Evolutionary conservation across 2,888 invertebrate species (phyloP), one percentile per base, ranked within the genome.

Genomic region (Agrenia bidenticulata): DNA sequence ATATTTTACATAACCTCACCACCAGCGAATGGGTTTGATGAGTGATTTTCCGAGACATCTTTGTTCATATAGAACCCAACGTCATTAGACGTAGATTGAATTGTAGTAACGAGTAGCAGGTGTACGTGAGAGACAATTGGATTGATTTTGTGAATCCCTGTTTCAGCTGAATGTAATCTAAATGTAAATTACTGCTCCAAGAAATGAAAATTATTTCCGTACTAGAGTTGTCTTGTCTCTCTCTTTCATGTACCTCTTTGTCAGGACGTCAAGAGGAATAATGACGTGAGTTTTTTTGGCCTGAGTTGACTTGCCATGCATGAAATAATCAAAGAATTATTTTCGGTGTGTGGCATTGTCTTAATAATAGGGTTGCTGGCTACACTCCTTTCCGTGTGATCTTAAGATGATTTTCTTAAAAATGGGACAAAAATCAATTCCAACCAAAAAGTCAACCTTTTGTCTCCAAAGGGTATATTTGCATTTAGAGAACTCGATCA

Each of bases 41-140:
- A n/a, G n/a, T n/a, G n/a, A 7, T 32, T 11, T 32, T 32, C 32
- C 32, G 32, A 32, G 32, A 32, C 32, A 32, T 32, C 32, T 11
- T 32, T 32, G 32, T 45, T 45, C 45, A 5, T 11, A n/a, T 7
- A 27, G 27, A 57, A n/a, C 24, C 19, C 2, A 57, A 37, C n/a
- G 41, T 57, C 56, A 57, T 57, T 57, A 57, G 56, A 57, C 41
- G 56, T 57, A 17, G 56, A 57, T 57, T 37, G 41, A 37, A 57
- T 57, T 27, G 32, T 27, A 24, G n/a, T 17, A n/a, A 27, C 26
- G 41, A 57, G 56, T 41, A 41, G 56, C 56, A 57, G 56, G 41
- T 57, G 56, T 57, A 57, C 56, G 56, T 57, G 56, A 41, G 19
- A 51, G 41, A 57, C 56, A 57, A 57, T 57, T 39, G 19, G 21